phyloP scores from a whole-genome alignment of 1,140 invertebrate genomes.

The Penaeus vannamei region DNA sequence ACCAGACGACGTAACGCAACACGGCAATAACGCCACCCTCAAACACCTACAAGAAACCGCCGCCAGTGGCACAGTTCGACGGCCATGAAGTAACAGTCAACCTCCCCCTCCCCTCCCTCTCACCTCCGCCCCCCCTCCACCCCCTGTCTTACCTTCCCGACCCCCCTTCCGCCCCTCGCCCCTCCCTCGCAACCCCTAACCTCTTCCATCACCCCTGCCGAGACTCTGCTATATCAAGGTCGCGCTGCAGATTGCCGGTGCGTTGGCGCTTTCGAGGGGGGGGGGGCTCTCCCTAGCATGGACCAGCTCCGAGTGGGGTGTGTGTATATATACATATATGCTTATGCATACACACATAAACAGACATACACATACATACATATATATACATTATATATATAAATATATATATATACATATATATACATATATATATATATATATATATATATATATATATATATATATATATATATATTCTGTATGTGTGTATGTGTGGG shows the following conservation, averaged over 20 bases:
- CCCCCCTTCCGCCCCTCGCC: background rate
- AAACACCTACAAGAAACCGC: too few relatives aligned
- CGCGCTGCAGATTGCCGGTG: background rate
- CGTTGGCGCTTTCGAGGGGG: background rate
- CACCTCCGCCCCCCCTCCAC: background rate
- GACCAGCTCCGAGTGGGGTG: background rate
- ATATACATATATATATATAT: too few relatives aligned
- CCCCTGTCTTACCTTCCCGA: background rate
- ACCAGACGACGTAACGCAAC: too few relatives aligned
- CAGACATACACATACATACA: background rate
- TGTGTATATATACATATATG: background rate
- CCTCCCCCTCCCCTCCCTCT: background rate
- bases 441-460: too few relatives aligned
- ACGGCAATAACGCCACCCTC: too few relatives aligned
- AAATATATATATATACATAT: too few relatives aligned
- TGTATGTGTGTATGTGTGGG: too few relatives aligned
- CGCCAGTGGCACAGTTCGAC: too few relatives aligned
- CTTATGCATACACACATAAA: background rate
- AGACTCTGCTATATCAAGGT: background rate
- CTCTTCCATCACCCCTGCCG: background rate
- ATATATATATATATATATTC: too few relatives aligned
- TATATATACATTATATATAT: too few relatives aligned
- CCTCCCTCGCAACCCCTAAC: background rate
- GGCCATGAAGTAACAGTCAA: too few relatives aligned
- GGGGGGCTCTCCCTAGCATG: background rate